These are phyloP conservation scores for Bugulina stolonifera DNA, from an alignment of 2,888 invertebrate species.

Conservation along the genomic window DNA sequence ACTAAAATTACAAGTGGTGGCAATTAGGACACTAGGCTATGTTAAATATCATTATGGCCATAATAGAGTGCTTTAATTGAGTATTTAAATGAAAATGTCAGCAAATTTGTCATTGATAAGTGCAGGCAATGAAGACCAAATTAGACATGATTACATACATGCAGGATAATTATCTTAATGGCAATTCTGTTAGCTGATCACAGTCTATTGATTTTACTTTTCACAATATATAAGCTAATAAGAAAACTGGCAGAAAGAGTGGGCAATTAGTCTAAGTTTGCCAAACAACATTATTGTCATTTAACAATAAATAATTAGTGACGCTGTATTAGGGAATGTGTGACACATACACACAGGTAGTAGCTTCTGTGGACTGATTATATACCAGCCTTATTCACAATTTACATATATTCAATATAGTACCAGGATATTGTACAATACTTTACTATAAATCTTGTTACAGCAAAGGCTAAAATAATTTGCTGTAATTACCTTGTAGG, in stretches of 20 bases:
- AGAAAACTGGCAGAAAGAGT: neutral
- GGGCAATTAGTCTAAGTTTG: neutral
- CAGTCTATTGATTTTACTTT: neutral
- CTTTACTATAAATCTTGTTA: too few relatives aligned
- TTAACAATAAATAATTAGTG: neutral
- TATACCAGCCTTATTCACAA: too few relatives aligned
- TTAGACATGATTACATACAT: conserved; percentile 25
- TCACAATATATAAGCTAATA: neutral
- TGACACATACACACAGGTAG: too few relatives aligned
- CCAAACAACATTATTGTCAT: neutral
- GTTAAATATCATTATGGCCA: conserved; percentile 17
- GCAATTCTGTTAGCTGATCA: neutral
- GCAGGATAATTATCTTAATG: conserved; percentile 16
- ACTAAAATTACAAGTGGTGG: conserved; percentile 24
- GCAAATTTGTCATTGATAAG: conserved; percentile 21
- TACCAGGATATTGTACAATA: too few relatives aligned
- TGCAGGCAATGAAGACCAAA: conserved; percentile 6
- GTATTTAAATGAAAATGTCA: conserved; percentile 25
- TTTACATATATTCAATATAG: too few relatives aligned
- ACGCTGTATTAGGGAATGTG: neutral
- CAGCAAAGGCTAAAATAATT: too few relatives aligned
- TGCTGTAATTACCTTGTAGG: too few relatives aligned
- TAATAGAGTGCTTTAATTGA: conserved; percentile 22
- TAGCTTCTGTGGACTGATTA: too few relatives aligned
- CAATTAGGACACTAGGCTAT: conserved; percentile 7